Evolutionary conservation across 2,797 vertebrate genomes (phyloP).

Genomic region (Tangara arthus): DNA sequence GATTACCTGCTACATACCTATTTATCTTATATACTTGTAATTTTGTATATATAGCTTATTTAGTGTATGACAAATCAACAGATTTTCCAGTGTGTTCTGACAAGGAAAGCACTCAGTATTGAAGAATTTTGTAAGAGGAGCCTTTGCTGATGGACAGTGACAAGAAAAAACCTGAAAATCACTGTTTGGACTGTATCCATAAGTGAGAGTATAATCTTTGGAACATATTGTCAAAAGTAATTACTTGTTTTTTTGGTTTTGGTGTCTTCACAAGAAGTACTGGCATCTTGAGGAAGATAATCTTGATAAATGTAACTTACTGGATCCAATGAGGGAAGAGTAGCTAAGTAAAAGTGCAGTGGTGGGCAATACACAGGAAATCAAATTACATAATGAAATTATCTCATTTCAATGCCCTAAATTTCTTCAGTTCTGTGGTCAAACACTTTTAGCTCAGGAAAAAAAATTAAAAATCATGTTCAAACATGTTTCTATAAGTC

Average conservation of each 20-base stretch:
- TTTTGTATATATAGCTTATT: not conserved
- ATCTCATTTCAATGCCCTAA: not conserved
- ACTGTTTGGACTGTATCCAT: not conserved
- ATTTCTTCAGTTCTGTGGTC: not conserved
- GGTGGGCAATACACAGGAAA: not conserved
- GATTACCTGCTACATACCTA: fast-evolving
- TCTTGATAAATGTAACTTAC: not conserved
- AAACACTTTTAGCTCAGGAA: not conserved
- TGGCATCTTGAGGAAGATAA: not conserved
- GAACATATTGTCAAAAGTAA: not conserved
- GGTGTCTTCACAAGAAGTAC: not conserved
- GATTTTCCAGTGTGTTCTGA: not conserved
- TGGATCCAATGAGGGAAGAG: not conserved
- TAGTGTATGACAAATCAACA: not conserved
- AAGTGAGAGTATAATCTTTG: not conserved
- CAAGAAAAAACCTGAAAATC: not conserved
- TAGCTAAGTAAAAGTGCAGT: not conserved
- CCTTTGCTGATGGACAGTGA: not conserved
- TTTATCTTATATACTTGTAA: not conserved
- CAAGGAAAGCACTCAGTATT: not conserved
- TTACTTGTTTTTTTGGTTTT: not conserved
- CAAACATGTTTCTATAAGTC: no score
- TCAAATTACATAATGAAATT: not conserved
- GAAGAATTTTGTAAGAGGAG: not conserved
- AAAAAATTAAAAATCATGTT: not conserved